These are phyloP conservation scores for Agraylea sexmaculata DNA, from an alignment of 1,140 invertebrate species.

Conservation along the genomic window DNA sequence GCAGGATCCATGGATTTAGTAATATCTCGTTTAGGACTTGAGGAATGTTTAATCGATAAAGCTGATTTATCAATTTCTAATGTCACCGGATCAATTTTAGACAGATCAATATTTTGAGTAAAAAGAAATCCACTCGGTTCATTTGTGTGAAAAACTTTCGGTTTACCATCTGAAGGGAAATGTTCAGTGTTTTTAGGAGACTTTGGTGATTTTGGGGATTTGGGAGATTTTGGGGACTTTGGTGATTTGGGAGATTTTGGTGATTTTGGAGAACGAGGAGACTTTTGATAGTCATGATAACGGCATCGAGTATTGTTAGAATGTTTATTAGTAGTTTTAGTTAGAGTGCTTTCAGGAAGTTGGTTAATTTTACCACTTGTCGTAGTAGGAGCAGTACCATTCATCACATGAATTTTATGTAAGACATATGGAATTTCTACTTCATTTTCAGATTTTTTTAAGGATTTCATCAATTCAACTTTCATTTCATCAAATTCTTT, in stretches of 20 bases:
- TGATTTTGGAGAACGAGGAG: constrained; percentile 34
- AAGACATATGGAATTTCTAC: constrained; percentile 71
- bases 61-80: constrained; percentile 52
- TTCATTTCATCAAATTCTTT: constrained; percentile 44
- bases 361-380: constrained; percentile 31
- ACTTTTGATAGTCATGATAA: constrained; percentile 42
- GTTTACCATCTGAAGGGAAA: constrained; percentile 29
- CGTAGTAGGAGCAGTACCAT: constrained; percentile 56
- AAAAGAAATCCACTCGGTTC: constrained; percentile 49
- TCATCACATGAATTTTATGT: constrained; percentile 72
- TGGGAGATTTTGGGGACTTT: constrained; percentile 45
- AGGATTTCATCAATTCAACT: constrained; percentile 34
- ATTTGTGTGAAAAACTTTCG: constrained; percentile 35
- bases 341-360: constrained; percentile 31
- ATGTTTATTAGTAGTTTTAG: constrained; percentile 33
- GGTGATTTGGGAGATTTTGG: constrained; percentile 44
- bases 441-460: constrained; percentile 36
- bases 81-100: constrained; percentile 54
- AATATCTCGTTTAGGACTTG: constrained; percentile 54
- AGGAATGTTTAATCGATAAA: constrained; percentile 44
- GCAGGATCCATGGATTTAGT: constrained; percentile 51
- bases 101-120: constrained; percentile 58
- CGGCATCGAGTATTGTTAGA: constrained; percentile 34
- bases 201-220: constrained; percentile 41
- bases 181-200: constrained; percentile 38